A percentile compares a stretch with the other conserved stretches of the same genome.
phyloP scores from a whole-genome alignment of 2,797 vertebrate genomes.

The Phataginus tetradactyla region DNA sequence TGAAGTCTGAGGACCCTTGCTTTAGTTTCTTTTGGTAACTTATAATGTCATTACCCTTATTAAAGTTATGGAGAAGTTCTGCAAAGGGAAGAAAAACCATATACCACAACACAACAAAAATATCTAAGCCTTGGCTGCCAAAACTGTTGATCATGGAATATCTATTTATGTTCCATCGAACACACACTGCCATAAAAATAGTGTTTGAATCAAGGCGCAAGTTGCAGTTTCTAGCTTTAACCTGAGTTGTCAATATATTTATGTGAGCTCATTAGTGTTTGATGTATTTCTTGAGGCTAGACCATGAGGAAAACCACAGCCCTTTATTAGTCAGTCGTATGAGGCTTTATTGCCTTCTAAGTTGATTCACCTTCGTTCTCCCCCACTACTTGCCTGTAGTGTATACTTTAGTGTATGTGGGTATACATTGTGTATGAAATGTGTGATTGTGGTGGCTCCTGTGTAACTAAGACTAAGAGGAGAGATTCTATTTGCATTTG shows the following conservation, averaged over 20 bases:
- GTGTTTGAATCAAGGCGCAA: background rate
- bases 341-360: background rate
- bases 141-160: background rate
- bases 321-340: background rate
- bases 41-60: background rate
- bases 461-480: background rate
- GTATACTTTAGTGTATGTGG: background rate
- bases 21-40: background rate
- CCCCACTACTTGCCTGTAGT: background rate
- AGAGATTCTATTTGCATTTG: constrained; percentile 40
- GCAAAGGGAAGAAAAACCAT: background rate
- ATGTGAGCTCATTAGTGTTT: background rate
- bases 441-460: background rate
- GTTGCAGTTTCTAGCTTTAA: background rate
- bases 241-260: background rate
- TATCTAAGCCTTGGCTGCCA: background rate
- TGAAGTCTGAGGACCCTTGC: background rate
- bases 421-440: background rate
- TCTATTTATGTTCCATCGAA: background rate
- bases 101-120: background rate
- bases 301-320: background rate
- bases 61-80: background rate
- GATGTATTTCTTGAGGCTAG: background rate
- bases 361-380: background rate
- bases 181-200: background rate